Conservation (phyloP, 2,797 vertebrate genomes). For the Aselliscus stoliczkanus region DNA sequence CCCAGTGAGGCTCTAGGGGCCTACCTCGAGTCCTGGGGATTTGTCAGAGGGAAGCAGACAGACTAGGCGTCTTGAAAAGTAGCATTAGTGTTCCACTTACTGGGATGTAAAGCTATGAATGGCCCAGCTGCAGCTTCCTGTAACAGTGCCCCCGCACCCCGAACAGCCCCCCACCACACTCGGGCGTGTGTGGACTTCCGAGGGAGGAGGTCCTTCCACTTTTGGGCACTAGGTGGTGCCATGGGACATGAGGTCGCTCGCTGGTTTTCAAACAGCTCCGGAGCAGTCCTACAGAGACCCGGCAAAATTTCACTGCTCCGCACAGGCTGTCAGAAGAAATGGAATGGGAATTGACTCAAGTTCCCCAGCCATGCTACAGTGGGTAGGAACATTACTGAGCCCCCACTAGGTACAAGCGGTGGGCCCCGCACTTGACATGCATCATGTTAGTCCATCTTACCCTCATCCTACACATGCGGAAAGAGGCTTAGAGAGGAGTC, state of each 20-base stretch:
- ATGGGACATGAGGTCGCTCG: neutral
- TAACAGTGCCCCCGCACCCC: neutral
- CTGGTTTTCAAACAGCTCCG: neutral
- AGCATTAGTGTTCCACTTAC: neutral
- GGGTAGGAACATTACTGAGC: neutral
- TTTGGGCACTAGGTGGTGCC: conserved; percentile 61
- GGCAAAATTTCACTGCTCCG: neutral
- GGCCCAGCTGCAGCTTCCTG: neutral
- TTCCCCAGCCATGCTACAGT: neutral
- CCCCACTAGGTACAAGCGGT: neutral
- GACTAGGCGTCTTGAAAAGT: neutral
- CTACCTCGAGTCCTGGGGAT: neutral
- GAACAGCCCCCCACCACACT: neutral
- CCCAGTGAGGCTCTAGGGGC: neutral
- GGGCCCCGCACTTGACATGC: neutral
- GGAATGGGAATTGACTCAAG: neutral
- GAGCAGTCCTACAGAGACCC: neutral
- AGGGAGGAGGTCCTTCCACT: neutral
- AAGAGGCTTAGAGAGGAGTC: neutral
- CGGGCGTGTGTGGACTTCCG: too few relatives aligned
- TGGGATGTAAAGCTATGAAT: neutral
- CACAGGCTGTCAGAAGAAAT: neutral
- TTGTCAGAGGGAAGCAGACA: conserved; percentile 1
- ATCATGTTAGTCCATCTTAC: neutral
- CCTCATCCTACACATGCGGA: neutral